Base-by-base conservation (phyloP, 1,140 invertebrate genomes). In the Caerostris darwini region DNA sequence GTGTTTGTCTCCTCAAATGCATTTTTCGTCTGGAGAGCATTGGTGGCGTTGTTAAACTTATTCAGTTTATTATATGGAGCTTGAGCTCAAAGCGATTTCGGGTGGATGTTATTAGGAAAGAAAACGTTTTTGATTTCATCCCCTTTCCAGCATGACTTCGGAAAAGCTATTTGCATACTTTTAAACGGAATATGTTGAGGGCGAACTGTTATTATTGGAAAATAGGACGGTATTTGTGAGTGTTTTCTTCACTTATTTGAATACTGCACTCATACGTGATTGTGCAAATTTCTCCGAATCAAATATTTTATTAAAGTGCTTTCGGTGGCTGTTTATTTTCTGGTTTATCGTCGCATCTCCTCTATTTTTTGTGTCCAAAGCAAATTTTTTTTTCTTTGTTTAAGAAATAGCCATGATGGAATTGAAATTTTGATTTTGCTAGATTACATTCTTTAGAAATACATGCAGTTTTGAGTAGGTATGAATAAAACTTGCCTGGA, bases 21-120 rank as follows among this genome's bases (percentile, higher is more conserved):
- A n/a, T n/a, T n/a, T n/a, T n/a, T n/a, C n/a, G n/a, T n/a, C n/a
- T n/a, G 14, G 3, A 14, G 14, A 17, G 53, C 53, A 6, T 58
- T 83, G 53, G 56, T 58, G 53, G 82, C 34, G 82, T n/a, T 57
- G 54, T 83, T 83, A 53, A n/a, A 57, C 54, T 83, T 83, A 14
- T 56, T 83, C 53, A 10, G 69, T 77, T 77, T 77, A 77, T 77
- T 83, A 83, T 83, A 56, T n/a, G 53, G 54, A 58, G n/a, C n/a
- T n/a, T n/a, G 53, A 19, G 53, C 53, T 83, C 57, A 58, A 83
- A 83, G 56, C 56, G 82, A 83, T 83, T 83, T 83, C 57, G 53
- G 12, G 82, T 34, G 3, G 69, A 61, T 50, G 19, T 50, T 77
- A 77, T 77, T 77, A 53, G 50, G 69, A 71, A 69, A 69, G 69